Base-by-base conservation (phyloP, 2,113 vertebrate species). In the Motacilla tschutschensis region DNA sequence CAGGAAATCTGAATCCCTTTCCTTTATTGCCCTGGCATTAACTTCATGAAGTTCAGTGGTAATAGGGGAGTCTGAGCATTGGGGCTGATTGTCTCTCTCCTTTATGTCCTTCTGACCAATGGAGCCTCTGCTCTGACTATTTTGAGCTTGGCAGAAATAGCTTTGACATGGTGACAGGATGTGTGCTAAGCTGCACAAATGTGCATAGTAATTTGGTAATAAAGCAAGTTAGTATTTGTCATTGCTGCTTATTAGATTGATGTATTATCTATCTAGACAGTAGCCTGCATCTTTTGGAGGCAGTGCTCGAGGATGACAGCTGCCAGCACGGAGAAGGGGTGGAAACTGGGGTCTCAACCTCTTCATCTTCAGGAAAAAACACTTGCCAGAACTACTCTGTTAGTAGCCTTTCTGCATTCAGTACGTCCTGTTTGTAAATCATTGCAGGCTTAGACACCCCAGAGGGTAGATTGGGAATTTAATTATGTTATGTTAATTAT, bases 401-500 rank as follows among this genome's bases (percentile, higher is more conserved):
- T 59, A 64, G 62, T 48, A 80, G 67, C 47, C 38, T 58, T 60
- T 59, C 43, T 28, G n/a, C 54, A 16, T 74, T 50, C 2, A 8
- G 18, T 75, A 31, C 2, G 2, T 50, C 58, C 76, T 71, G 29
- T 67, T 73, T 70, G 59, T 76, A 83, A 89, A 54, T 73, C 41
- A 18, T 43, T 48, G 63, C 41, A 79, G 70, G 28, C 50, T 77
- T 65, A 44, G 29, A 88, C 60, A 76, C 88, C 71, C 29, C 21
- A 69, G 70, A 69, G 63, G 69, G 18, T 40, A 70, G 65, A 76
- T 1, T 6, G 38, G 78, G 53, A 59, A 85, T 88, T 82, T 75
- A 74, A 60, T 94, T 91, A 90, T n/a, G 67, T 58, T 64, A 24
- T 40, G n/a, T 82, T 75, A 74, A 60, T 94, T 91, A 89, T 28